Evolutionary conservation across 1,140 invertebrate species (phyloP).

Genomic region (Lepidostoma basale): DNA sequence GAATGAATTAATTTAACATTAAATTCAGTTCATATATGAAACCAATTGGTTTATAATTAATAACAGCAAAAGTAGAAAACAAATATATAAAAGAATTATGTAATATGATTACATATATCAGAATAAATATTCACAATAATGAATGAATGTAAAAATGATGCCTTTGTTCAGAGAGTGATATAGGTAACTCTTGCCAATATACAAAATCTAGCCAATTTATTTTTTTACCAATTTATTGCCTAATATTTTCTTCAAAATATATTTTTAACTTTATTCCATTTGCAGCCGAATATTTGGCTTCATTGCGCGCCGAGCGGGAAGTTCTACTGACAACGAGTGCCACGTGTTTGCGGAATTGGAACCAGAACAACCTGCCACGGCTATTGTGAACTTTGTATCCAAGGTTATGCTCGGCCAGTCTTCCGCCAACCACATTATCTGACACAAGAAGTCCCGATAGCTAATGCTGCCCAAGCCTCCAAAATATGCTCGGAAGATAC

Average conservation of each 20-base stretch:
- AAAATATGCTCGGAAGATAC: background rate
- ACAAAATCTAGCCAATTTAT: no score
- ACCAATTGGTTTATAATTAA: no score
- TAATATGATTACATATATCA: no score
- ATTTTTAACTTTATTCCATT: conserved; percentile 25
- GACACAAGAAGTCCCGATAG: conserved; percentile 24
- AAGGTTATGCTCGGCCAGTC: conserved; percentile 73
- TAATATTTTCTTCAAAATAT: background rate
- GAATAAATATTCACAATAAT: no score
- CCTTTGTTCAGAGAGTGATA: no score
- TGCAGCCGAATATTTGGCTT: conserved; percentile 89
- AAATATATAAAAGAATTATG: no score
- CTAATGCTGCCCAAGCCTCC: background rate
- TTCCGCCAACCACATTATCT: conserved; percentile 39
- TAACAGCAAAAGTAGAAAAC: no score
- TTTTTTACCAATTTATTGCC: no score
- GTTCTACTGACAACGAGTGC: conserved; percentile 90
- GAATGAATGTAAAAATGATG: no score
- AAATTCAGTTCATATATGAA: no score
- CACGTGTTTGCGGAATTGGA: conserved; percentile 96
- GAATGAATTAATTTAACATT: no score
- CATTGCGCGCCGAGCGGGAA: conserved; percentile 81
- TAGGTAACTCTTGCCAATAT: no score
- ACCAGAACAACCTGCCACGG: conserved; percentile 91
- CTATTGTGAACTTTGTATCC: conserved; percentile 95